Evolutionary conservation across 2,888 invertebrate species (phyloP).

Genomic region (Drosophila rellima): DNA sequence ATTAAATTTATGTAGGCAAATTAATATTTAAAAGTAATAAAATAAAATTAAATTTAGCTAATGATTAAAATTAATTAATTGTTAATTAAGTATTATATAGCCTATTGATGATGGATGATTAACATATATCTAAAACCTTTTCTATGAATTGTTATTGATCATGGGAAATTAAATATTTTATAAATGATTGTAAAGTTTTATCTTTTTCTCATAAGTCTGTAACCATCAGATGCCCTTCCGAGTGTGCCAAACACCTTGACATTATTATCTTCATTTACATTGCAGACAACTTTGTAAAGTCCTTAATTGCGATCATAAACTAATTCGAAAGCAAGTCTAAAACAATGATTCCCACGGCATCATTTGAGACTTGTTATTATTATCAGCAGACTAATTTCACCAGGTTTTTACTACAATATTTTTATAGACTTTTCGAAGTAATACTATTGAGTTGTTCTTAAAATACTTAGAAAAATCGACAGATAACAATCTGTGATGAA

Average conservation of each 20-base stretch:
- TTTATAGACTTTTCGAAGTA: neutral
- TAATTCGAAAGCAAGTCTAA: neutral
- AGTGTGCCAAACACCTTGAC: neutral
- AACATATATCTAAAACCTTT: too few species aligned
- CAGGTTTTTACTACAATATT: slow-evolving; percentile 1
- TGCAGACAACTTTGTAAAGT: slow-evolving; percentile 10
- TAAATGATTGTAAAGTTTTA: neutral
- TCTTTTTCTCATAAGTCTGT: neutral
- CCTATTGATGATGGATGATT: too few species aligned
- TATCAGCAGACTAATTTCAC: slow-evolving; percentile 22
- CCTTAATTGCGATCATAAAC: slow-evolving; percentile 3
- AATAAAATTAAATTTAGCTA: too few species aligned
- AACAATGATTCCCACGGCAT: slow-evolving; percentile 22
- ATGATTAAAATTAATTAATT: too few species aligned
- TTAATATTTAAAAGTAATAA: too few species aligned
- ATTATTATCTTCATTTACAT: slow-evolving; percentile 13
- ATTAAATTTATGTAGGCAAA: too few species aligned
- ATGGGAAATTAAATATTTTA: neutral
- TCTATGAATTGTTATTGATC: neutral
- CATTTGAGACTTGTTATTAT: neutral
- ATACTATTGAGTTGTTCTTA: slow-evolving; percentile 5
- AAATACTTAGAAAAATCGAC: neutral
- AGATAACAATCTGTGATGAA: slow-evolving; percentile 38
- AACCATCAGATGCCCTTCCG: neutral
- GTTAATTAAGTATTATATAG: too few species aligned